Base-by-base conservation (phyloP, 53 echinoderm and acorn worm genomes). In the Apostichopus leukothele region DNA sequence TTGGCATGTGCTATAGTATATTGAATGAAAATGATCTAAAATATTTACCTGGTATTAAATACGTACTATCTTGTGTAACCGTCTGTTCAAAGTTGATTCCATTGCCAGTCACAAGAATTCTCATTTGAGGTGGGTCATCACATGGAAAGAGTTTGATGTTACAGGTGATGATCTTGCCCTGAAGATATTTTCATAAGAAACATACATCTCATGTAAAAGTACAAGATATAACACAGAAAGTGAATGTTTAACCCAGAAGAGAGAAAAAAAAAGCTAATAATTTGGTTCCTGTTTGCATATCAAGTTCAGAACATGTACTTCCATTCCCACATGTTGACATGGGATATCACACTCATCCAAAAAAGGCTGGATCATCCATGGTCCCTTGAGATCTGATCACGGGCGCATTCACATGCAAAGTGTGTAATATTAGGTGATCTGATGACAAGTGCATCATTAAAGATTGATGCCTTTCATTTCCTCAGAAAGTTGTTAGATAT, bases 61-160 rank as follows among this genome's bases (percentile, higher is more conserved):
- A 91, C 6, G 86, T 86, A 11, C 89, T 89, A 9, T 86, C 89
- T 53, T 93, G 93, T 4, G 91, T 79, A 4, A 93, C 86, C 1
- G 86, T 93, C 75, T 93, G 67, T 57, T 93, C 89, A 86, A 91
- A 91, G 73, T 85, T 73, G 39, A 75, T 50, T 20, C 80, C 79
- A 13, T 52, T 50, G n/a, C 89, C 83, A 51, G 50, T 74, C 22
- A 93, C 52, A 6, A 90, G 79, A 13, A 93, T 6, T 14, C 78
- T 52, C 91, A 91, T 91, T 81, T 93, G 93, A 4, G 93, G 90
- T 18, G 91, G 93, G 19, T 89, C 83, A 6, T 89, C 80, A n/a
- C 93, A 93, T 1, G 89, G 91, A 39, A 89, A 89, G 53, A 93
- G 86, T 50, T 91, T 89, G 57, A 89, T 9, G n/a, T 71, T 83